Percentiles rank a stretch among this genome's conserved stretches.
phyloP scores from a whole-genome alignment of 2,797 vertebrate genomes.

The Apodemus agrarius region DNA sequence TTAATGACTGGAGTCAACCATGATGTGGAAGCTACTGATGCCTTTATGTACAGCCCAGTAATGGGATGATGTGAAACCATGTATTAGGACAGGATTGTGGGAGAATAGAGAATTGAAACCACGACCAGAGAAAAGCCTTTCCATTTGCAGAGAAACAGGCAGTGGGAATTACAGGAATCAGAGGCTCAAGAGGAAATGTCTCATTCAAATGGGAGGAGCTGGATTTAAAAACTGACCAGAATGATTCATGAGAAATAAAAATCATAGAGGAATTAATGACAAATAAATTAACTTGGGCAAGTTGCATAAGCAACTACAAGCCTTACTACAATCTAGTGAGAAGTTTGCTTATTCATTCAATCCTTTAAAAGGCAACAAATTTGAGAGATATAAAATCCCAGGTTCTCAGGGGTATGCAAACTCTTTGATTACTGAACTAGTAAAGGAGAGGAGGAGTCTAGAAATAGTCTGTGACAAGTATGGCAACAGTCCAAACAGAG shows the following conservation, averaged over 20 bases:
- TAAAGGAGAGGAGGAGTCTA: background rate
- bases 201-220: background rate
- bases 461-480: background rate
- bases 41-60: background rate
- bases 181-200: background rate
- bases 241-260: background rate
- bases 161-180: background rate
- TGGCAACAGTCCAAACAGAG: background rate
- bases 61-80: background rate
- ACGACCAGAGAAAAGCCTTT: background rate
- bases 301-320: background rate
- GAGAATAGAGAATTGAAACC: background rate
- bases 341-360: background rate
- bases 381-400: background rate
- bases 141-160: background rate
- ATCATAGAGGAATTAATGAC: background rate
- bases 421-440: background rate
- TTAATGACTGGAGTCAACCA: background rate
- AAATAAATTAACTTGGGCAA: slow-evolving; percentile 3
- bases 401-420: background rate
- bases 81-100: background rate
- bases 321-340: background rate
- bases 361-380: background rate
- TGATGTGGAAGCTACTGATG: background rate
- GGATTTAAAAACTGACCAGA: background rate